phyloP scores from a whole-genome alignment of 2,888 invertebrate species.

The Pomacea canaliculata region DNA sequence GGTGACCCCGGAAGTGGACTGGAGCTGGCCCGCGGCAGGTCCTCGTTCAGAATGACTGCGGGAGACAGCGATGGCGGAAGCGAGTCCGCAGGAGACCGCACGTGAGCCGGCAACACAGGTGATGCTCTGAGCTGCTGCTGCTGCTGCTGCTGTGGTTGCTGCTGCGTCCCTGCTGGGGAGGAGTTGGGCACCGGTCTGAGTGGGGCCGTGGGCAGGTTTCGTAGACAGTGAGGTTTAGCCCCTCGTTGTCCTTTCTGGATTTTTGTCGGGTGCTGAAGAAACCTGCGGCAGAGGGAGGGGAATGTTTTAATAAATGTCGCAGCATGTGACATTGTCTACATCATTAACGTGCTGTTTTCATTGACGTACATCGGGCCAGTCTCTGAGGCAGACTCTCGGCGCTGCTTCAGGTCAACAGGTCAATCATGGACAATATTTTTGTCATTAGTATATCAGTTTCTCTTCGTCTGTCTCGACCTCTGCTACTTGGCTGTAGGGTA shows the following conservation, averaged over 20 bases:
- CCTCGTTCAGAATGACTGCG: background rate
- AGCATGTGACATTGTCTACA: background rate
- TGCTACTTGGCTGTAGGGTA: too few species aligned
- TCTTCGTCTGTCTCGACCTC: too few species aligned
- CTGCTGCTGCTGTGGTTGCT: background rate
- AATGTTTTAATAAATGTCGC: conserved; percentile 32
- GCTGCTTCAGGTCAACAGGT: background rate
- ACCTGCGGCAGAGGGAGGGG: conserved; percentile 73
- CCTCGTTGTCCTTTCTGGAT: conserved; percentile 82
- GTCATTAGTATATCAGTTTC: too few species aligned
- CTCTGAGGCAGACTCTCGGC: background rate
- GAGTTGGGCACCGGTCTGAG: background rate
- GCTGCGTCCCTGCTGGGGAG: background rate
- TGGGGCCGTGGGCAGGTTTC: conserved; percentile 8
- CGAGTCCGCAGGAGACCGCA: background rate
- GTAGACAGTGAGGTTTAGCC: conserved; percentile 52
- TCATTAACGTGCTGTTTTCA: too few species aligned
- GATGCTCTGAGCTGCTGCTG: background rate
- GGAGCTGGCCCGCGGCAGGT: background rate
- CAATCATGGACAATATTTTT: too few species aligned
- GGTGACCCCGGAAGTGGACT: background rate
- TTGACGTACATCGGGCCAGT: too few species aligned
- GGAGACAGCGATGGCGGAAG: background rate
- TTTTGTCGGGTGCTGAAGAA: conserved; percentile 92
- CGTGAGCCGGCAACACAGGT: background rate